Conservation (phyloP, 2,113 vertebrate species). For the Oryctolagus cuniculus region mOryCun1.1 NC_091439.1:71013501-71014000, state of each 20-base stretch:
- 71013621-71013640: slow-evolving; percentile 93
- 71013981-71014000: slow-evolving; percentile 36
- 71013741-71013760: slow-evolving; percentile 35
- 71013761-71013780: slow-evolving; percentile 61
- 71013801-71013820: slow-evolving; percentile 52
- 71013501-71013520: background rate
- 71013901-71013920: slow-evolving; percentile 53
- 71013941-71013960: slow-evolving; percentile 27
- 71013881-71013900: slow-evolving; percentile 61
- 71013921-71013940: slow-evolving; percentile 48
- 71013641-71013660: slow-evolving; percentile 94
- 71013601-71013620: slow-evolving; percentile 98
- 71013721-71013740: slow-evolving; percentile 58
- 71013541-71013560: slow-evolving; percentile 91
- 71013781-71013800: slow-evolving; percentile 15
- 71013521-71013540: slow-evolving; percentile 51
- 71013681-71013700: slow-evolving; percentile 80
- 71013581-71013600: slow-evolving; percentile 99
- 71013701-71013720: slow-evolving; percentile 78
- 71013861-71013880: slow-evolving; percentile 57
- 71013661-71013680: slow-evolving; percentile 79
- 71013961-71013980: slow-evolving; percentile 50
- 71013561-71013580: slow-evolving; percentile 97
- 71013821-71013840: slow-evolving; percentile 46
- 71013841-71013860: slow-evolving; percentile 54